Conservation (phyloP, 1,140 invertebrate genomes). For the Panagrolaimus sp. region DNA sequence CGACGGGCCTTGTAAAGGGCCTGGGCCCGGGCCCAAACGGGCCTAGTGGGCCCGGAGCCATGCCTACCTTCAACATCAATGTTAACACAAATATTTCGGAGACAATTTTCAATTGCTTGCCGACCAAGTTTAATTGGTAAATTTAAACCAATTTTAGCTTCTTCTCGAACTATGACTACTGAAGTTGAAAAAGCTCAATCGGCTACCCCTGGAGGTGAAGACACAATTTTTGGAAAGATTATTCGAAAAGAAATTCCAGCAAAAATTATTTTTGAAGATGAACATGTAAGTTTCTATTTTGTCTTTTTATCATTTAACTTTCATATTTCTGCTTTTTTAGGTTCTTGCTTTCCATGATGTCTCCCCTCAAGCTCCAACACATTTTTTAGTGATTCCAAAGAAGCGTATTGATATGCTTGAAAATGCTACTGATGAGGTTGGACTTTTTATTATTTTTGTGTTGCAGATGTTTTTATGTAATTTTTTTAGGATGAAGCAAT, state of each 20-base stretch:
- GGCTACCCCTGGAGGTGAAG: constrained; percentile 66
- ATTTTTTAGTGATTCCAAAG: constrained; percentile 91
- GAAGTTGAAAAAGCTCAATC: constrained; percentile 74
- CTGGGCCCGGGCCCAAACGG: too few relatives aligned
- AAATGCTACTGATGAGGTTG: constrained; percentile 69
- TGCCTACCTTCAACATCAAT: too few relatives aligned
- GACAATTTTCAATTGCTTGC: too few relatives aligned
- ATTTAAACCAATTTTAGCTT: too few relatives aligned
- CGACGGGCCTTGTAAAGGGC: too few relatives aligned
- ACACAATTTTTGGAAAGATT: constrained; percentile 84
- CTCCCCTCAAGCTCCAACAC: constrained; percentile 81
- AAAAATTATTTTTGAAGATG: constrained; percentile 88
- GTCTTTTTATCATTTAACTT: background rate
- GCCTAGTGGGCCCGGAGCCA: too few relatives aligned
- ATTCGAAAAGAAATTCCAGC: constrained; percentile 86
- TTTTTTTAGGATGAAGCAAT: constrained; percentile 47
- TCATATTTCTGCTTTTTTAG: constrained; percentile 61
- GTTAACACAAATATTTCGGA: too few relatives aligned
- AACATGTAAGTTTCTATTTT: constrained; percentile 61
- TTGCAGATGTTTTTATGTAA: background rate
- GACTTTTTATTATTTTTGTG: constrained; percentile 11
- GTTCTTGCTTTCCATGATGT: constrained; percentile 82
- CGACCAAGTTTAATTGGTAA: too few relatives aligned
- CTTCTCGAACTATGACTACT: background rate
- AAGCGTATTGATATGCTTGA: constrained; percentile 79